These are phyloP conservation scores for Idaea dimidiata DNA, from an alignment of 2,888 invertebrate species.

Conservation along the genomic window DNA sequence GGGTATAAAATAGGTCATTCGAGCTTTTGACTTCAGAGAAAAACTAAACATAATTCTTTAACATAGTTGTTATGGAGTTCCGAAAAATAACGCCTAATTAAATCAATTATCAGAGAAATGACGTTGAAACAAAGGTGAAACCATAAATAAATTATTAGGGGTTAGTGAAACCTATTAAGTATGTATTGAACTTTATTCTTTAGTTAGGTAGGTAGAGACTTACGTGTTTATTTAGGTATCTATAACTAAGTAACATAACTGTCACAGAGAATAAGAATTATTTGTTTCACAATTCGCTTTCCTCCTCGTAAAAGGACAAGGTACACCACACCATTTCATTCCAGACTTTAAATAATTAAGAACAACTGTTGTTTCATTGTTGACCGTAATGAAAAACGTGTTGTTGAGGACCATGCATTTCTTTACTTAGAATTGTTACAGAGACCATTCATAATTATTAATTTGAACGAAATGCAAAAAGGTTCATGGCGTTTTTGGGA, in stretches of 20 bases:
- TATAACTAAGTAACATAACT: neutral
- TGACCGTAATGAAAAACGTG: neutral
- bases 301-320: neutral
- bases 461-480: neutral
- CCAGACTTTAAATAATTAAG: conserved; percentile 1
- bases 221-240: too few species aligned
- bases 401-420: neutral
- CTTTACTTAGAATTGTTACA: neutral
- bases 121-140: too few species aligned
- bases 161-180: too few species aligned
- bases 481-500: neutral
- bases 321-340: conserved; percentile 5
- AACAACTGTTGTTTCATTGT: conserved; percentile 3
- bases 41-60: too few species aligned
- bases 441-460: neutral
- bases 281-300: neutral
- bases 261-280: neutral
- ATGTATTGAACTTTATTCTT: conserved; percentile 3
- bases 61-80: too few species aligned
- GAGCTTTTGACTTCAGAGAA: too few species aligned
- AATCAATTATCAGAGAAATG: too few species aligned
- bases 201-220: too few species aligned
- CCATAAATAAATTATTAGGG: too few species aligned
- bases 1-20: too few species aligned
- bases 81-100: too few species aligned